A percentile compares a stretch with the other conserved stretches of the same genome.
These are phyloP conservation scores for Neodiprion virginianus DNA, from an alignment of 1,140 invertebrate species.

Conservation along the genomic window DNA sequence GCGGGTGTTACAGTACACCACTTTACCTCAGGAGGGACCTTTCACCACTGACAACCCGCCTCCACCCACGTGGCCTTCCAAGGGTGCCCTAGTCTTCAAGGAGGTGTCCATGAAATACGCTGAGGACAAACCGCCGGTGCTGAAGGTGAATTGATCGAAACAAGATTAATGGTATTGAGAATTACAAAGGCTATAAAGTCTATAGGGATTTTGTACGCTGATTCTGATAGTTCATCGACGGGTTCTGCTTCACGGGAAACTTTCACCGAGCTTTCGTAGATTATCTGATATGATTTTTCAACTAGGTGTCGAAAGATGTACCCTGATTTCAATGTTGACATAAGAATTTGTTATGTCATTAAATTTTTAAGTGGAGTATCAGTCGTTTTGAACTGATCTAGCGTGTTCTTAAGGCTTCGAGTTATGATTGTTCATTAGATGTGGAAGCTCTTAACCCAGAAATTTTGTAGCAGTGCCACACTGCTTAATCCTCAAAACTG, in stretches of 20 bases:
- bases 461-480: no score
- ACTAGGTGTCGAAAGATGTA: no score
- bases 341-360: not conserved
- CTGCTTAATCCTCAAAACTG: not conserved
- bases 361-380: not conserved
- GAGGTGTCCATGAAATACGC: slow-evolving; percentile 74
- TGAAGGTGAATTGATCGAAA: slow-evolving; percentile 61
- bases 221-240: no score
- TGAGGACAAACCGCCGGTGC: slow-evolving; percentile 66
- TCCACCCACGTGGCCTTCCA: slow-evolving; percentile 58
- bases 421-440: not conserved
- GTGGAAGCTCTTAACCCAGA: no score
- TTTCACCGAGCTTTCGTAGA: no score
- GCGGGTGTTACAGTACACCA: slow-evolving; percentile 77
- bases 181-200: not conserved
- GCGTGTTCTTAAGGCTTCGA: not conserved
- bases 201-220: no score
- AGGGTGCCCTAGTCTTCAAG: slow-evolving; percentile 61
- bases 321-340: not conserved
- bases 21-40: slow-evolving; percentile 67
- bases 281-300: no score
- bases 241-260: no score
- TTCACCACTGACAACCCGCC: slow-evolving; percentile 50
- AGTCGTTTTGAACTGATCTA: not conserved
- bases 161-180: slow-evolving; percentile 19